Conservation (phyloP, 2,113 vertebrate genomes). For the Spermophilus dauricus region DNA sequence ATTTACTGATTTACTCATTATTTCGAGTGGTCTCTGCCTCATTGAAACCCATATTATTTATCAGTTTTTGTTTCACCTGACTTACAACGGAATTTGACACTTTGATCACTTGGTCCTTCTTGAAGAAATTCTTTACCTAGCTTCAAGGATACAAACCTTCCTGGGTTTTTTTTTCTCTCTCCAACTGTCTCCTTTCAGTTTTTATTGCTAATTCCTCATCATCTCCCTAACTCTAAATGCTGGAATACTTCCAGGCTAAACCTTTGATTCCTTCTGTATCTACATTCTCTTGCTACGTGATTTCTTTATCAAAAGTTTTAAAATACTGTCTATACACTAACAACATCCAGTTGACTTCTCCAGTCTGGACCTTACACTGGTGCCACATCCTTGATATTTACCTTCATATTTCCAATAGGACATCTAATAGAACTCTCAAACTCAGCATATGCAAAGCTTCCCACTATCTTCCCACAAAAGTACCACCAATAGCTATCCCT, state of each 20-base stretch:
- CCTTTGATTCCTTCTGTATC: background rate
- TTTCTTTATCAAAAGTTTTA: background rate
- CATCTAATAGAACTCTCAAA: background rate
- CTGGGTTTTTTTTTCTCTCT: background rate
- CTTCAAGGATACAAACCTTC: background rate
- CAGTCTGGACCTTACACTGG: background rate
- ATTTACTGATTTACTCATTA: background rate
- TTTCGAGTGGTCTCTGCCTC: background rate
- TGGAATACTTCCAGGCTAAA: background rate
- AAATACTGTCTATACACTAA: background rate
- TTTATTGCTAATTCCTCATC: background rate
- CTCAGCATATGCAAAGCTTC: background rate
- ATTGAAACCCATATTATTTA: background rate
- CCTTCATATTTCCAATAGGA: background rate
- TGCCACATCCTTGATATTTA: background rate
- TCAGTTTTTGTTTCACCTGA: background rate
- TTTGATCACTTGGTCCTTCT: background rate
- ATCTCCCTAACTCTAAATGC: background rate
- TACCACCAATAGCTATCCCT: background rate
- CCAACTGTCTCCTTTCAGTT: background rate
- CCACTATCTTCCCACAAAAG: background rate
- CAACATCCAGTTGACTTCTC: background rate
- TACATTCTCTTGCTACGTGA: background rate
- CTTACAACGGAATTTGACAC: background rate
- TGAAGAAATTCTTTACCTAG: background rate